Conservation (phyloP, 1,140 invertebrate species). For the Glomeris maerens region DNA sequence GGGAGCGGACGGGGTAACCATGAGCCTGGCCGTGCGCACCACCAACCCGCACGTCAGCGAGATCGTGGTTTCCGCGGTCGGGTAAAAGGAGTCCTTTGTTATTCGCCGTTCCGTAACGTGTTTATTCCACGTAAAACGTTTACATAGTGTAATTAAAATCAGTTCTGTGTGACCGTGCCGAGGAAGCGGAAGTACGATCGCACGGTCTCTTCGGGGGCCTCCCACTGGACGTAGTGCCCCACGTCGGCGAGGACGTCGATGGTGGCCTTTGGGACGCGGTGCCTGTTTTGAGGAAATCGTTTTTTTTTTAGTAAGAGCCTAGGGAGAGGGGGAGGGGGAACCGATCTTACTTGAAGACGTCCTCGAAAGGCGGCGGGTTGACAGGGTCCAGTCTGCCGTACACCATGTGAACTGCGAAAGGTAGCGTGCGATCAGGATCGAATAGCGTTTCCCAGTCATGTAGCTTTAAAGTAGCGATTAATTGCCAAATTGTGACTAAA, state of each 20-base stretch:
- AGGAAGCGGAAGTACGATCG: constrained; percentile 1
- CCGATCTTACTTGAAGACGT: constrained; percentile 20
- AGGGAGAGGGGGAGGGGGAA: background rate
- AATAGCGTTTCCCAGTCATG: too few relatives aligned
- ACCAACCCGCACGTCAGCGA: constrained; percentile 50
- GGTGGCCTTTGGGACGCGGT: background rate
- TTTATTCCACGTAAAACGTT: too few relatives aligned
- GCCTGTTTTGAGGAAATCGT: background rate
- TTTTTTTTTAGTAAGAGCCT: background rate
- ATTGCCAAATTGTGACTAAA: too few relatives aligned
- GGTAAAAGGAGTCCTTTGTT: too few relatives aligned
- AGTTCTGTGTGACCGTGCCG: background rate
- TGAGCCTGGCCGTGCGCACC: constrained; percentile 51
- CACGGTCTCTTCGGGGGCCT: constrained; percentile 5
- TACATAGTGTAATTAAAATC: too few relatives aligned
- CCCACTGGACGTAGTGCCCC: constrained; percentile 10
- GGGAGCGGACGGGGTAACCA: constrained; percentile 46
- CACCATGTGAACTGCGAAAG: constrained; percentile 16
- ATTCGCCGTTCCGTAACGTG: too few relatives aligned
- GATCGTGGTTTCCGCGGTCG: constrained; percentile 68
- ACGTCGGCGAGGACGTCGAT: background rate
- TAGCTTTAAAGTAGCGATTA: too few relatives aligned
- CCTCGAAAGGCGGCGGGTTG: constrained; percentile 21
- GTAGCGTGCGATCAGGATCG: too few relatives aligned
- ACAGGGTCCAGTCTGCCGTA: constrained; percentile 25